Base-by-base conservation (phyloP, 2,888 invertebrate genomes). In the Dione vanillae region DNA sequence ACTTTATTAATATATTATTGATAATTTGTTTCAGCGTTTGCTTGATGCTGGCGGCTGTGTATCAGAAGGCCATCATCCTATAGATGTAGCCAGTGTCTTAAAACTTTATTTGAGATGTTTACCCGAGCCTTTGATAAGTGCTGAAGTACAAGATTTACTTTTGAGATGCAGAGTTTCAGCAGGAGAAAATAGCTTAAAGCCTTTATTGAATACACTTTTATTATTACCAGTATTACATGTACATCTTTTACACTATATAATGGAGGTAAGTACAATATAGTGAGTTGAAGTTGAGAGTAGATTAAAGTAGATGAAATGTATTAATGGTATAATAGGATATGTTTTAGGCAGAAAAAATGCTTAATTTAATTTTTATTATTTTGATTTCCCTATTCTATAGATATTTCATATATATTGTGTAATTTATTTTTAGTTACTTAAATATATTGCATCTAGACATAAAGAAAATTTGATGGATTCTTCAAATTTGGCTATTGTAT, bases 41-140 rank as follows among this genome's bases (percentile, higher is more conserved):
- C 85, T 97, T 70, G 97, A 97, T 82, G 94, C 94, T 58, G 97
- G 97, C 9, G 95, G 95, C 65, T 93, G 92, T 66, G 92, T 97
- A 64, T 95, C 95, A 16, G 95, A 95, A 65, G 95, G 95, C 3
- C 95, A 96, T 83, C 95, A 96, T 81, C 96, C 97, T 0, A 95
- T 97, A 77, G 98, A 98, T 89, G 95, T 98, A 16, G 97, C 98
- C 1, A 97, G 96, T 83, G 95, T 98, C 41, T 90, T 98, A 35
- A 98, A 98, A 85, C 95, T 96, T 61, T 98, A 98, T 85, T 95
- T 98, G 74, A 94, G 98, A 71, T 96, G 96, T 84, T 90, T 98
- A 66, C 97, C 98, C 0, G 97, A 97, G 79, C 97, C 98, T 0
- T 89, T 98, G 20, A 96, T 98, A 58, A 93, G 90, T 86, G 88